Percentiles rank a stretch among this genome's conserved stretches.
Evolutionary conservation across 1,140 invertebrate genomes (phyloP).

Genomic region (Lordiphosa mommai): DNA sequence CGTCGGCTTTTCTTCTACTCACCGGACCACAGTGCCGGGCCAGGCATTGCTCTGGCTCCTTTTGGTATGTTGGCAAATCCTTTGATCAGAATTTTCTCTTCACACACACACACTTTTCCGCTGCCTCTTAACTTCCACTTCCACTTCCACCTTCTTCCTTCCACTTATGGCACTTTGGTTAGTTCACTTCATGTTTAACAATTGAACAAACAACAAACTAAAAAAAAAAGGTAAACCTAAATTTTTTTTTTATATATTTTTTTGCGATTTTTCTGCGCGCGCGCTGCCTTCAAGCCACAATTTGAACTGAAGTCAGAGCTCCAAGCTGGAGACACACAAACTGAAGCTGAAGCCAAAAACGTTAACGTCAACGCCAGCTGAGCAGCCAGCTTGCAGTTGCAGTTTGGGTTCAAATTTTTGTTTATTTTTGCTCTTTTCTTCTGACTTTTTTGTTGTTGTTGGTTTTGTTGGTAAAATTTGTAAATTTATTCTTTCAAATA

Average conservation of each 20-base stretch:
- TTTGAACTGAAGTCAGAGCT: slow-evolving; percentile 42
- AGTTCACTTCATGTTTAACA: neutral
- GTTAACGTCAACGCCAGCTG: slow-evolving; percentile 36
- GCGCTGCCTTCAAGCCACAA: slow-evolving; percentile 25
- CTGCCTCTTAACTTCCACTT: neutral
- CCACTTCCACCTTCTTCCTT: too few relatives aligned
- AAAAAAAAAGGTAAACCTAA: neutral
- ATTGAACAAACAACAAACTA: neutral
- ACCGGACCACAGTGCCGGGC: slow-evolving; percentile 79
- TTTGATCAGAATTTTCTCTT: neutral
- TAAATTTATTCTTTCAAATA: slow-evolving; percentile 4
- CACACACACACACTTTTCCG: too few relatives aligned
- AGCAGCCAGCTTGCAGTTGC: slow-evolving; percentile 12
- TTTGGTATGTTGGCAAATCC: slow-evolving; percentile 23
- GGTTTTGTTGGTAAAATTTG: neutral
- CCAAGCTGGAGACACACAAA: slow-evolving; percentile 35
- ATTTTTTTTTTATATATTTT: neutral
- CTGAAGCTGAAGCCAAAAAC: slow-evolving; percentile 44
- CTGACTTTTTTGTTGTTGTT: neutral
- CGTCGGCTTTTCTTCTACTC: slow-evolving; percentile 43
- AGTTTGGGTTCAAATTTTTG: neutral
- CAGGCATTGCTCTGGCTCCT: slow-evolving; percentile 66
- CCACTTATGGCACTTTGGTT: neutral
- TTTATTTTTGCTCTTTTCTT: neutral
- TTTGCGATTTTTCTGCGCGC: slow-evolving; percentile 15